Evolutionary conservation across 2,113 vertebrate genomes (phyloP).

Genomic region (Brachirus orientalis): DNA sequence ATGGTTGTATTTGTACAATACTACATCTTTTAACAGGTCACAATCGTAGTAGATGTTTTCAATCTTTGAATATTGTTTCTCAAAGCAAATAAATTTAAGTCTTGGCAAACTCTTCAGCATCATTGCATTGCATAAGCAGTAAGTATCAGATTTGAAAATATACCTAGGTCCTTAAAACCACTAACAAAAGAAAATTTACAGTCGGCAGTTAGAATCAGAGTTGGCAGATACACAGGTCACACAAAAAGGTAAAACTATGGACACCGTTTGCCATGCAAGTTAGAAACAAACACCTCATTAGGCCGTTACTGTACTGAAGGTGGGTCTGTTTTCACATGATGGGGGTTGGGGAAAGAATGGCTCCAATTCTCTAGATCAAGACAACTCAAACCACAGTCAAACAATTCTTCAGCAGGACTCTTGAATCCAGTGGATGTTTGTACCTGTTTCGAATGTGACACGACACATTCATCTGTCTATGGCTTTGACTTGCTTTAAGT

Average conservation of each 20-base stretch:
- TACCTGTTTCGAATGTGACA: slow-evolving; percentile 42
- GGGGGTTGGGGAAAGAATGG: slow-evolving; percentile 1
- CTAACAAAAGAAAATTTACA: slow-evolving; percentile 69
- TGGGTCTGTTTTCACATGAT: slow-evolving; percentile 35
- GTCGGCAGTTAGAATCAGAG: slow-evolving; percentile 75
- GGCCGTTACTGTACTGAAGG: slow-evolving; percentile 38
- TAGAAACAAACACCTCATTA: slow-evolving; percentile 60
- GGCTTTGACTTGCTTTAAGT: slow-evolving; percentile 54
- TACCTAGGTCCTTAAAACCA: slow-evolving; percentile 64
- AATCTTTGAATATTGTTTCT: slow-evolving; percentile 37
- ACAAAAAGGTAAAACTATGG: slow-evolving; percentile 63
- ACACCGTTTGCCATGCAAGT: slow-evolving; percentile 77
- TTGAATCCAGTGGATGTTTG: slow-evolving; percentile 20
- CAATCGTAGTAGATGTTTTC: slow-evolving; percentile 51
- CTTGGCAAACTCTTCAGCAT: slow-evolving; percentile 65
- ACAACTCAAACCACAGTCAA: slow-evolving; percentile 31
- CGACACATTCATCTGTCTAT: slow-evolving; percentile 68
- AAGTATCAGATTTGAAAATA: slow-evolving; percentile 58
- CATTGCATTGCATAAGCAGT: slow-evolving; percentile 71
- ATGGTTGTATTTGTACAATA: slow-evolving; percentile 45
- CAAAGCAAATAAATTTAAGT: slow-evolving; percentile 58
- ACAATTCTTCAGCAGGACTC: slow-evolving; percentile 18
- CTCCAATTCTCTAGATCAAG: slow-evolving; percentile 4
- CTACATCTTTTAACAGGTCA: slow-evolving; percentile 47
- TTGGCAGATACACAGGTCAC: slow-evolving; percentile 67